These are phyloP conservation scores for Sphaerodactylus townsendi DNA, from an alignment of 2,113 vertebrate species.

Conservation along the genomic window DNA sequence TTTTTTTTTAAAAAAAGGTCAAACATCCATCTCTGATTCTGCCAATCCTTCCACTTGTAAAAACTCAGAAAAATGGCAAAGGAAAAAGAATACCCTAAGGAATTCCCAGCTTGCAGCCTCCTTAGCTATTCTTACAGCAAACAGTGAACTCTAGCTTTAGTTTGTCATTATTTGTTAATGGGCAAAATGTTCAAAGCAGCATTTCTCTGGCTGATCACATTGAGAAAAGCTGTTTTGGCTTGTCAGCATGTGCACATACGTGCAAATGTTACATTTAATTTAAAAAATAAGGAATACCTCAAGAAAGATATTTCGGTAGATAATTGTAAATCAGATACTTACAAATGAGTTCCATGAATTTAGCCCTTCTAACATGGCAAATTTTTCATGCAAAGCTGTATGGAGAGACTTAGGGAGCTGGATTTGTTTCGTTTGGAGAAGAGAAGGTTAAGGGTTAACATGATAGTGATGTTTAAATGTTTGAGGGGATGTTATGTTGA, in stretches of 20 bases:
- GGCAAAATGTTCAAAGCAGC: not conserved
- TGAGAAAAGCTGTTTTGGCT: not conserved
- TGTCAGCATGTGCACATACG: too few species aligned
- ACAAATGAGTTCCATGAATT: not conserved
- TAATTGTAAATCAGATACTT: not conserved
- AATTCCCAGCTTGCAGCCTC: not conserved
- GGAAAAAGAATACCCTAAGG: not conserved
- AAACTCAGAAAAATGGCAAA: too few species aligned
- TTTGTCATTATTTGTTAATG: not conserved
- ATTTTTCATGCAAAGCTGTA: not conserved
- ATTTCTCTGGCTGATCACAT: not conserved
- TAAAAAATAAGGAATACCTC: not conserved
- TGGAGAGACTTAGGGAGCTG: too few species aligned
- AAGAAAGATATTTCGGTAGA: not conserved
- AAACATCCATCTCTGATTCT: too few species aligned
- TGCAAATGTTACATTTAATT: not conserved
- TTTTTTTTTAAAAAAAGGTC: too few species aligned
- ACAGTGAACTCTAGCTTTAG: not conserved
- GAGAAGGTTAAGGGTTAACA: too few species aligned
- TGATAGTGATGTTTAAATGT: too few species aligned
- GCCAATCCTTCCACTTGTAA: too few species aligned
- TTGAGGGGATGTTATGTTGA: too few species aligned
- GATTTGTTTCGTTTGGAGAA: too few species aligned
- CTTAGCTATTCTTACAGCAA: too few species aligned
- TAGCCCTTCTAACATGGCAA: not conserved